Conservation (phyloP, 2,888 invertebrate species). For the Rhingia campestris region DNA sequence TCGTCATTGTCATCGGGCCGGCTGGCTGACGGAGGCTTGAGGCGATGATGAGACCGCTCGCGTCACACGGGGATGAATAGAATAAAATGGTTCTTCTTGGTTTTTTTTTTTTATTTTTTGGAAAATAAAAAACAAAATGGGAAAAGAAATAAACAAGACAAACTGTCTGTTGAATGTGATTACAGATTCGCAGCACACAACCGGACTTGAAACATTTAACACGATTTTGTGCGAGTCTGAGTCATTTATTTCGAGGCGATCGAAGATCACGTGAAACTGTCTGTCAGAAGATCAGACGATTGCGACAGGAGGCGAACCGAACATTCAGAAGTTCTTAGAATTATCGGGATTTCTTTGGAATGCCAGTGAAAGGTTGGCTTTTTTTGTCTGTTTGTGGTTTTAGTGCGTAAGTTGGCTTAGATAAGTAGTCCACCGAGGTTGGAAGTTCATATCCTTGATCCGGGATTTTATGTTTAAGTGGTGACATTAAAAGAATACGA, state of each 20-base stretch:
- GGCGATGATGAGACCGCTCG: slow-evolving; percentile 40
- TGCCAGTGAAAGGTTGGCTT: not conserved
- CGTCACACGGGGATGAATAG: slow-evolving; percentile 39
- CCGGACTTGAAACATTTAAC: slow-evolving; percentile 71
- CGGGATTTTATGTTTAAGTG: not conserved
- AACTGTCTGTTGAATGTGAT: slow-evolving; percentile 41
- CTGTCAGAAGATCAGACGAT: slow-evolving; percentile 56
- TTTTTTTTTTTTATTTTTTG: not conserved
- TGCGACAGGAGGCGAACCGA: slow-evolving; percentile 6
- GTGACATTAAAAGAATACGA: not conserved
- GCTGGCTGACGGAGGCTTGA: not conserved
- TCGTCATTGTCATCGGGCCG: slow-evolving; percentile 31
- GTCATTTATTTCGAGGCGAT: slow-evolving; percentile 48
- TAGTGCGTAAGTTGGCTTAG: not conserved
- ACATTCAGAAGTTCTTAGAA: slow-evolving; percentile 33
- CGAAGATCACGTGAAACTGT: slow-evolving; percentile 61
- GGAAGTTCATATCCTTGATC: slow-evolving; percentile 6
- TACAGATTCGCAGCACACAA: slow-evolving; percentile 70
- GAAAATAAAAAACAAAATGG: slow-evolving; percentile 16
- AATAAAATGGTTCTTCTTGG: slow-evolving; percentile 26
- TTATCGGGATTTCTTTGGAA: slow-evolving; percentile 27
- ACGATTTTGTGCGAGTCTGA: slow-evolving; percentile 58
- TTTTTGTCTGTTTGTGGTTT: not conserved
- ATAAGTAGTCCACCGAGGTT: not conserved
- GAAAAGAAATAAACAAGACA: slow-evolving; percentile 16